Evolutionary conservation across 2,888 invertebrate genomes (phyloP).

Genomic region (Frankliniella intonsa): DNA sequence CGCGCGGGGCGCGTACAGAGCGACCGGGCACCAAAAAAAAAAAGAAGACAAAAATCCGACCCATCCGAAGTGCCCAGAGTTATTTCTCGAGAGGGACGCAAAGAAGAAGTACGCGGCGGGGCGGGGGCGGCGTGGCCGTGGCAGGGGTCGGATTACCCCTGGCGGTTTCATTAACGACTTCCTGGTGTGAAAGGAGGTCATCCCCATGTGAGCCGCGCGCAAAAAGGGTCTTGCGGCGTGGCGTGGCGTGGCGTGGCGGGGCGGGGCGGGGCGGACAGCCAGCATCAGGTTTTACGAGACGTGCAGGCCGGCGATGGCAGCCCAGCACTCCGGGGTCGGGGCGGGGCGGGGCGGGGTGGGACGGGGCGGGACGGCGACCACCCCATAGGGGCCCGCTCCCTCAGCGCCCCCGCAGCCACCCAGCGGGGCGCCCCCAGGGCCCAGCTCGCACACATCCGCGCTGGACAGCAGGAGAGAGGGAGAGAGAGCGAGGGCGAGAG

Average conservation of each 20-base stretch:
- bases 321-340: background rate
- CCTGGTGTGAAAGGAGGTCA: constrained; percentile 5
- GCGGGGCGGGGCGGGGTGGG: background rate
- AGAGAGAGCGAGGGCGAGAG: too few relatives aligned
- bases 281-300: constrained; percentile 22
- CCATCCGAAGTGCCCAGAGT: too few relatives aligned
- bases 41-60: too few relatives aligned
- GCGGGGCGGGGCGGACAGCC: constrained; percentile 11
- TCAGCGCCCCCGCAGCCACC: background rate
- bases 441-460: too few relatives aligned
- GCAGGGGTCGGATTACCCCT: background rate
- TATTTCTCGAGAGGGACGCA: background rate
- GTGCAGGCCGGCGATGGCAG: background rate
- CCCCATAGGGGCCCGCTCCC: background rate
- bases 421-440: too few relatives aligned
- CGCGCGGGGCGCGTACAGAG: too few relatives aligned
- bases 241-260: background rate
- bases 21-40: too few relatives aligned
- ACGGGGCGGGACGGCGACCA: background rate
- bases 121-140: background rate
- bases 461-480: too few relatives aligned
- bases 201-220: constrained; percentile 2
- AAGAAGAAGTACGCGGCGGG: background rate
- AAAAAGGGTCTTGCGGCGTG: background rate
- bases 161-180: constrained; percentile 24